These are phyloP conservation scores for Arrhamphus sclerolepis DNA, from an alignment of 2,797 vertebrate species.

Conservation along the genomic window DNA sequence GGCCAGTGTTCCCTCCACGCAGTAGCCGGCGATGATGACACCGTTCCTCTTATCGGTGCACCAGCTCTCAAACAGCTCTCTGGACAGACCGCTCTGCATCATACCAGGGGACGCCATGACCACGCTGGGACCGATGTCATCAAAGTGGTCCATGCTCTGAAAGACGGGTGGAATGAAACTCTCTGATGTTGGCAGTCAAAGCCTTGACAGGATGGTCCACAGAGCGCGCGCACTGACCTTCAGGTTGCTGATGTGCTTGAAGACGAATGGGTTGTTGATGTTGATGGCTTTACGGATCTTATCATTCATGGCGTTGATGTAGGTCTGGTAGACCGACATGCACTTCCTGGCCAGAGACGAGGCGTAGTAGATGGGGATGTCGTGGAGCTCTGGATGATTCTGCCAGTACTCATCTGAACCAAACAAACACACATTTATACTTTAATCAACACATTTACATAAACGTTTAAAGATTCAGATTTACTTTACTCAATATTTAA, in stretches of 20 bases:
- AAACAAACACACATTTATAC: slow-evolving; percentile 1
- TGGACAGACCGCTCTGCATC: slow-evolving; percentile 97
- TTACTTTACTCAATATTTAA: too few relatives aligned
- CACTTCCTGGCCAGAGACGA: slow-evolving; percentile 98
- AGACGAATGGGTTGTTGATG: slow-evolving; percentile 98
- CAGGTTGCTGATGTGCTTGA: slow-evolving; percentile 98
- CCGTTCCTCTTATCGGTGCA: slow-evolving; percentile 98
- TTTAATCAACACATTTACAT: not conserved
- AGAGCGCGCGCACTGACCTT: slow-evolving; percentile 80
- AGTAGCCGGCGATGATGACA: slow-evolving; percentile 96
- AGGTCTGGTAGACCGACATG: slow-evolving; percentile 98
- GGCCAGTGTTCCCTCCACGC: slow-evolving; percentile 94
- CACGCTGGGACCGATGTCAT: slow-evolving; percentile 95
- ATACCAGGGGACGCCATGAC: slow-evolving; percentile 98
- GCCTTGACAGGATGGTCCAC: not conserved
- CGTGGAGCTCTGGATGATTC: slow-evolving; percentile 96
- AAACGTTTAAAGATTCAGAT: too few relatives aligned
- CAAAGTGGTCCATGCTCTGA: slow-evolving; percentile 99
- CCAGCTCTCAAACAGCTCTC: slow-evolving; percentile 98
- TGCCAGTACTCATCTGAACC: slow-evolving; percentile 92
- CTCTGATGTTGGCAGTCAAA: not conserved
- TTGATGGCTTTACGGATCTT: slow-evolving; percentile 99
- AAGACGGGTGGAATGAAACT: not conserved
- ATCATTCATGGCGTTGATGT: slow-evolving; percentile 97
- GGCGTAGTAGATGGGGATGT: slow-evolving; percentile 96